Evolutionary conservation across 2,888 invertebrate species (phyloP).

Genomic region (Galeopsomyia nigrocyanea): DNA sequence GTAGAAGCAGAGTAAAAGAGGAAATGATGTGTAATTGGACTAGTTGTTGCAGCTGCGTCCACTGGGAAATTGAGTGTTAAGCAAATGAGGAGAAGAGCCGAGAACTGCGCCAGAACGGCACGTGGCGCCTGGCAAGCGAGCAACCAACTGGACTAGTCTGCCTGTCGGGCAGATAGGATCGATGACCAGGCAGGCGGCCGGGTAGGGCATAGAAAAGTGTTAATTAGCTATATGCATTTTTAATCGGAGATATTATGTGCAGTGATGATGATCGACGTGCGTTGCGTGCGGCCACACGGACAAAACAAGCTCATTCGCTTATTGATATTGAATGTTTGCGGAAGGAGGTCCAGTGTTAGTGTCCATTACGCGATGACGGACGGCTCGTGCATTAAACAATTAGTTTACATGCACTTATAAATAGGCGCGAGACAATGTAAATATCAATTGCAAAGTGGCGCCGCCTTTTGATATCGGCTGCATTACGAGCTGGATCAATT

Average conservation of each 20-base stretch:
- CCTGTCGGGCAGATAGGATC: not conserved
- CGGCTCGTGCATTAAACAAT: slow-evolving; percentile 4
- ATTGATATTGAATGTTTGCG: slow-evolving; percentile 17
- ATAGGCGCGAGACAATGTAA: too few species aligned
- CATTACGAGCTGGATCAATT: too few species aligned
- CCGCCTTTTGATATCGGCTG: too few species aligned
- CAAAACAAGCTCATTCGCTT: not conserved
- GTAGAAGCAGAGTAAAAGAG: too few species aligned
- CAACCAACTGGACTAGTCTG: not conserved
- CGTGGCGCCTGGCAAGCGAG: slow-evolving; percentile 1
- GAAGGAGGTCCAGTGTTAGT: slow-evolving; percentile 3
- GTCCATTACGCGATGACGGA: not conserved
- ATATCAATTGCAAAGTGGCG: too few species aligned
- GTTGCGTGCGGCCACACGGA: not conserved
- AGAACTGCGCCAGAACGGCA: too few species aligned
- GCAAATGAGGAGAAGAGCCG: too few species aligned
- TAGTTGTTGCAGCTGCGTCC: too few species aligned
- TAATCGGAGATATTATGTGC: not conserved
- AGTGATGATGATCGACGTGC: slow-evolving; percentile 21
- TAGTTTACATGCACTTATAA: too few species aligned
- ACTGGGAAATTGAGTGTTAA: too few species aligned
- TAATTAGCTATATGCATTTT: slow-evolving; percentile 15
- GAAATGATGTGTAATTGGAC: too few species aligned
- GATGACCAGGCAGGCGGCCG: not conserved
- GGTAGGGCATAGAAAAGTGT: not conserved